Evolutionary conservation across 2,113 vertebrate species (phyloP).

Genomic region (Pelusios castaneus): DNA sequence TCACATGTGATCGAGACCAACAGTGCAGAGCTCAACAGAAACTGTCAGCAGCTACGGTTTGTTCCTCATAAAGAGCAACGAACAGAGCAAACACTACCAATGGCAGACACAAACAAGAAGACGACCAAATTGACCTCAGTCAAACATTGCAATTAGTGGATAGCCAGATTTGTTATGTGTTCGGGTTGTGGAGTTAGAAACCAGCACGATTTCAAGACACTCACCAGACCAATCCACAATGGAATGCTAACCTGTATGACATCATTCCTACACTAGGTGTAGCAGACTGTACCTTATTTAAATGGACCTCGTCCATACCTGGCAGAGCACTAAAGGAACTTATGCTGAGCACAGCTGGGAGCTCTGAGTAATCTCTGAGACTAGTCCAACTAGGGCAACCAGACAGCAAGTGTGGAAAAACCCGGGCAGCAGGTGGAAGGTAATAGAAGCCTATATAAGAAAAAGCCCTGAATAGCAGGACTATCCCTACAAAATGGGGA

Average conservation of each 20-base stretch:
- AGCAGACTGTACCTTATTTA: not conserved
- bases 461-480: too few relatives aligned
- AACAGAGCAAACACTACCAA: too few relatives aligned
- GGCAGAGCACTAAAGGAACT: not conserved
- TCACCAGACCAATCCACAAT: not conserved
- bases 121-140: not conserved
- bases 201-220: not conserved
- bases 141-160: not conserved
- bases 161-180: not conserved
- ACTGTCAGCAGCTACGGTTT: not conserved
- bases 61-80: not conserved
- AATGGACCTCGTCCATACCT: not conserved
- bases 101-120: not conserved
- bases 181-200: not conserved
- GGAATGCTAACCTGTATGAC: not conserved
- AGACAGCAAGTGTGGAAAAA: too few relatives aligned
- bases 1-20: not conserved
- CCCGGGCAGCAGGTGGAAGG: too few relatives aligned
- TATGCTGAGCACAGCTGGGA: not conserved
- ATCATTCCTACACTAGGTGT: not conserved
- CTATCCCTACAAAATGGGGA: too few relatives aligned
- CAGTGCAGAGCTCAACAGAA: not conserved
- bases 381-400: too few relatives aligned
- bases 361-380: not conserved
- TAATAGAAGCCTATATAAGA: too few relatives aligned